These are phyloP conservation scores for Apodemia hepburni DNA, from an alignment of 2,888 invertebrate genomes.

Conservation along the genomic window DNA sequence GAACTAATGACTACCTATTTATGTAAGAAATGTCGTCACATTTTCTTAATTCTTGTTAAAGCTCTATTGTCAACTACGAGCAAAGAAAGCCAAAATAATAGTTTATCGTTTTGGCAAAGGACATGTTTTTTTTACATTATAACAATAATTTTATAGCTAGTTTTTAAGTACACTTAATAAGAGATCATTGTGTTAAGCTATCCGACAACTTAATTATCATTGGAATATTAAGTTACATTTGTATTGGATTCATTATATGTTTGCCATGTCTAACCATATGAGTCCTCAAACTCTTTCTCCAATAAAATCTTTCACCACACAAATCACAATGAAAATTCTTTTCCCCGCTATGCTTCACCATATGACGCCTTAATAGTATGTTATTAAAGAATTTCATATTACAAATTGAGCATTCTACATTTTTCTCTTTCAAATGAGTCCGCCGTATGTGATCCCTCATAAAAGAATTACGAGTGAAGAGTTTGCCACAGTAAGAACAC, in stretches of 20 bases:
- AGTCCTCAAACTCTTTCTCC: constrained; percentile 80
- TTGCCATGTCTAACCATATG: constrained; percentile 74
- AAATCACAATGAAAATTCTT: constrained; percentile 81
- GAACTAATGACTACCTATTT: too few species aligned
- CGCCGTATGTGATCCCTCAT: constrained; percentile 64
- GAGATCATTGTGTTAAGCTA: background rate
- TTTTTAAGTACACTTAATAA: background rate
- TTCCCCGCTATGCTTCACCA: constrained; percentile 74
- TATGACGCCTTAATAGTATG: constrained; percentile 59
- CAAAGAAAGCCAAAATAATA: too few species aligned
- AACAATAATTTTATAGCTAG: background rate
- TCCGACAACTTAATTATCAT: background rate
- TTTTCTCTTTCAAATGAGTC: constrained; percentile 69
- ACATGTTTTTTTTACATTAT: background rate
- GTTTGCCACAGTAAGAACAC: constrained; percentile 62
- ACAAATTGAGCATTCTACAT: constrained; percentile 66
- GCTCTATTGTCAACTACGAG: too few species aligned
- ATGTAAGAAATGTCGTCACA: too few species aligned
- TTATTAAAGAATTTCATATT: constrained; percentile 70
- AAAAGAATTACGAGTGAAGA: constrained; percentile 63
- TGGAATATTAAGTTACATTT: constrained; percentile 25
- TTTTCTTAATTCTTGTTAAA: too few species aligned
- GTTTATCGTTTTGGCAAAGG: background rate
- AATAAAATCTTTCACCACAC: constrained; percentile 80
- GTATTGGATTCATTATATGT: constrained; percentile 38